A percentile compares a stretch with the other conserved stretches of the same genome.
Conservation (phyloP, 2,888 invertebrate genomes). For the Oegoconia quadripuncta region DNA sequence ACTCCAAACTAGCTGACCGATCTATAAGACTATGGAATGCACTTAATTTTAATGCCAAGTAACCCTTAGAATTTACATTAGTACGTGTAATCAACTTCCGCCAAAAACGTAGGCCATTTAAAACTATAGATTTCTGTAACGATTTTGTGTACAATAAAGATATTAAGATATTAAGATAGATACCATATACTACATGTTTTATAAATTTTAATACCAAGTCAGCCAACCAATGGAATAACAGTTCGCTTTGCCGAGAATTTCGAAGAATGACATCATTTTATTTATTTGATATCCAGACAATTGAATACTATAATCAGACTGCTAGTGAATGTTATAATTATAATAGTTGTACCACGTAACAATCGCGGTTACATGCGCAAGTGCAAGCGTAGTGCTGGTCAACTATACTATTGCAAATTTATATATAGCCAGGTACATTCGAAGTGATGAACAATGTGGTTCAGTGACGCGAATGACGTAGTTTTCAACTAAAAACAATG, state of each 20-base stretch:
- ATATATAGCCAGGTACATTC: constrained; percentile 39
- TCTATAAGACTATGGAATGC: constrained; percentile 54
- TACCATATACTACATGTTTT: not conserved
- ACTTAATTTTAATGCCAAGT: constrained; percentile 36
- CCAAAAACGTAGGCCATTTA: constrained; percentile 46
- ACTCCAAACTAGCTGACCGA: constrained; percentile 51
- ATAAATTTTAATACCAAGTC: too few species aligned
- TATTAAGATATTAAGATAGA: constrained; percentile 36
- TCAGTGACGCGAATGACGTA: constrained; percentile 43
- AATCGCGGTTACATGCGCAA: constrained; percentile 27
- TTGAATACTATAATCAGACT: constrained; percentile 5
- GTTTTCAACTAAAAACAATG: constrained; percentile 25
- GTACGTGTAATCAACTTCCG: constrained; percentile 27
- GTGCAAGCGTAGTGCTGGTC: constrained; percentile 45
- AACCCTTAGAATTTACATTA: constrained; percentile 39
- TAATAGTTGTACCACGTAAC: constrained; percentile 43
- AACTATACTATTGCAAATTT: constrained; percentile 63
- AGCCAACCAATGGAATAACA: too few species aligned
- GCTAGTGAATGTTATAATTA: not conserved
- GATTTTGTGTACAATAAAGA: constrained; percentile 61
- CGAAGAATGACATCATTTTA: too few species aligned
- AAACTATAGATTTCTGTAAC: constrained; percentile 60
- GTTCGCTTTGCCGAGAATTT: too few species aligned
- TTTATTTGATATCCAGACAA: too few species aligned
- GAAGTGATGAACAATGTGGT: constrained; percentile 55